These are phyloP conservation scores for Leucophenga maculata DNA, from an alignment of 2,888 invertebrate species.

Conservation along the genomic window DNA sequence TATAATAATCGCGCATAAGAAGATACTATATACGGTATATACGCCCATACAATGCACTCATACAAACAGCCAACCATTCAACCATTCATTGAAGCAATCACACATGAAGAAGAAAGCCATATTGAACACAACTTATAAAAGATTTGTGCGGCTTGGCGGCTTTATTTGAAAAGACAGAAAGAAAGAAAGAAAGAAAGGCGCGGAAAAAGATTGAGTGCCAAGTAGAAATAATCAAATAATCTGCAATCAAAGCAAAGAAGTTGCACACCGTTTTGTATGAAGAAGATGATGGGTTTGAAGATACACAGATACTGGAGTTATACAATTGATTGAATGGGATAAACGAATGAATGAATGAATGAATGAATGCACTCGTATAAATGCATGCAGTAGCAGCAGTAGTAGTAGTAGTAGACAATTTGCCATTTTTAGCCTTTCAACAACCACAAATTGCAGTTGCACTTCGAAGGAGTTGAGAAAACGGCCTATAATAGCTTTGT, in stretches of 20 bases:
- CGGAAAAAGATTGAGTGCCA: conserved; percentile 7
- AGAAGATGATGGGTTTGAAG: neutral
- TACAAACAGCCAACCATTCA: no score
- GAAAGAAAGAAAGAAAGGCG: neutral
- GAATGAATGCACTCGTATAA: neutral
- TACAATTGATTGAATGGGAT: neutral
- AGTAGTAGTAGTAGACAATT: neutral
- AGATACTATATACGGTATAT: no score
- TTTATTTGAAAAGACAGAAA: neutral
- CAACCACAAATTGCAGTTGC: neutral
- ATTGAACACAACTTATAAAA: no score
- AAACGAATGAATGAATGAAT: neutral
- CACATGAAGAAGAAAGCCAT: no score
- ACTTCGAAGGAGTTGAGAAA: neutral
- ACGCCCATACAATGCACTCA: no score
- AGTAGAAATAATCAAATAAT: conserved; percentile 6
- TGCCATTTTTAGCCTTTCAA: conserved; percentile 4
- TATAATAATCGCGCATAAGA: no score
- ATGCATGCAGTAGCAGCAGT: neutral
- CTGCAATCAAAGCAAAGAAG: conserved; percentile 8
- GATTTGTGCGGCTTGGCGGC: neutral
- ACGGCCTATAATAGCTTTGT: neutral
- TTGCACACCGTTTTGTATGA: neutral
- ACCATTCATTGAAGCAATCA: no score
- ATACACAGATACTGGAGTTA: neutral